Percentiles rank a stretch among this genome's conserved stretches.
Evolutionary conservation across 2,888 invertebrate genomes (phyloP).

Genomic region (Dicranocentrus wangi): DNA sequence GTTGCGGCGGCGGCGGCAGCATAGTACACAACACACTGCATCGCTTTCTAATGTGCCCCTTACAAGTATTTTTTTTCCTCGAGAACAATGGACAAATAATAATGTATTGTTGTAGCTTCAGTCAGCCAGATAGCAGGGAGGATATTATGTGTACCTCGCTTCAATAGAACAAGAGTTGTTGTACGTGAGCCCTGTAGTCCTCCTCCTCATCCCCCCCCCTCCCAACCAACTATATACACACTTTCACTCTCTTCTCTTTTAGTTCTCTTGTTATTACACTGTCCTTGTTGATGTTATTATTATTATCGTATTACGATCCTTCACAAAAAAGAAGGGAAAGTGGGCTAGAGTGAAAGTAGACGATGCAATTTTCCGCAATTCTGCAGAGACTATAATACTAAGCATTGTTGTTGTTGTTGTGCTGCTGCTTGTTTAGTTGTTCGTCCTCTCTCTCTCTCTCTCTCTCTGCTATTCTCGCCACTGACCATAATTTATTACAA

Average conservation of each 20-base stretch:
- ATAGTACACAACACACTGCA: background rate
- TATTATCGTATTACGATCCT: background rate
- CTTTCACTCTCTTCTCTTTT: no score
- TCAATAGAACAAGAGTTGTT: no score
- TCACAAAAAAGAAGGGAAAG: background rate
- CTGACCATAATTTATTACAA: conserved; percentile 20
- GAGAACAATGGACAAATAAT: conserved; percentile 19
- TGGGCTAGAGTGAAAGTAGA: background rate
- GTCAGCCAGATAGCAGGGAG: background rate
- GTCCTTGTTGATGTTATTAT: background rate
- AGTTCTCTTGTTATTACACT: background rate
- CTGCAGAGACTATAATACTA: background rate
- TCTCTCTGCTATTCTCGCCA: background rate
- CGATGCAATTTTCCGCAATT: conserved; percentile 9
- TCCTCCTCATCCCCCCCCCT: no score
- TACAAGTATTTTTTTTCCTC: background rate
- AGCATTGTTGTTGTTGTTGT: no score
- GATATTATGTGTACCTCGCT: no score
- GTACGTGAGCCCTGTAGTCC: no score
- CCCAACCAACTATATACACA: no score
- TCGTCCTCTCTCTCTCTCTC: background rate
- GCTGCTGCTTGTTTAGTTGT: background rate
- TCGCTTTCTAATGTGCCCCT: background rate
- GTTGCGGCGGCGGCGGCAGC: background rate
- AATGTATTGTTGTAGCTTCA: conserved; percentile 5